Base-by-base conservation (phyloP, 2,888 invertebrate species). In the Noctua janthina region DNA sequence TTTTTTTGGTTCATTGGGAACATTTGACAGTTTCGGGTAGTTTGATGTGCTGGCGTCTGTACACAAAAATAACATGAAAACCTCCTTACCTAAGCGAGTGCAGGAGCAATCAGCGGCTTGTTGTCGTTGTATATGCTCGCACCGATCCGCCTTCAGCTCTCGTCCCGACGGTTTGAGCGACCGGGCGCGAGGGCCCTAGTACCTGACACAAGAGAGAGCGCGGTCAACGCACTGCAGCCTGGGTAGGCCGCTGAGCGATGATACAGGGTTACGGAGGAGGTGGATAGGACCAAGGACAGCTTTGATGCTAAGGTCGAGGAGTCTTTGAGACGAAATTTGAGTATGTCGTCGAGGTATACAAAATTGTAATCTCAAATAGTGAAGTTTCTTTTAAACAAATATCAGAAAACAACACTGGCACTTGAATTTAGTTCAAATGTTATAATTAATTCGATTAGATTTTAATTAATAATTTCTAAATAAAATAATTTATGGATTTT, bases 131-230 rank as follows among this genome's bases (percentile, higher is more conserved):
- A 88, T 92, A 90, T 94, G 95, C 96, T 89, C 94, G 95, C 94
- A 92, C 96, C 96, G 96, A 96, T 96, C 93, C 96, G 93, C 96
- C 96, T 96, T 91, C 94, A 90, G 94, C 96, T 96, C 95, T 95
- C 89, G 93, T 92, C 95, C 96, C 96, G 96, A 94, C 92, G 93
- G 90, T 93, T 93, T 92, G 94, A 94, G 95, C 95, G 96, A 96
- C 96, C 96, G 96, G 96, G 96, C 96, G 96, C 96, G 94, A 90
- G 93, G 96, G 96, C 96, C 96, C 96, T 96, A 96, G 96, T 96
- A 96, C 96, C 97, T 97, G 96, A 94, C 94, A 89, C 78, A 93
- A 93, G 93, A 94, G 93, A 94, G 94, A 93, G 93, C 93, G 94
- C 92, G 49, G 89, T 94, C 94, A 95, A 92, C 94, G 90, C 93